phyloP scores from a whole-genome alignment of 2,888 invertebrate species.

The Leptodirus hochenwartii region DNA sequence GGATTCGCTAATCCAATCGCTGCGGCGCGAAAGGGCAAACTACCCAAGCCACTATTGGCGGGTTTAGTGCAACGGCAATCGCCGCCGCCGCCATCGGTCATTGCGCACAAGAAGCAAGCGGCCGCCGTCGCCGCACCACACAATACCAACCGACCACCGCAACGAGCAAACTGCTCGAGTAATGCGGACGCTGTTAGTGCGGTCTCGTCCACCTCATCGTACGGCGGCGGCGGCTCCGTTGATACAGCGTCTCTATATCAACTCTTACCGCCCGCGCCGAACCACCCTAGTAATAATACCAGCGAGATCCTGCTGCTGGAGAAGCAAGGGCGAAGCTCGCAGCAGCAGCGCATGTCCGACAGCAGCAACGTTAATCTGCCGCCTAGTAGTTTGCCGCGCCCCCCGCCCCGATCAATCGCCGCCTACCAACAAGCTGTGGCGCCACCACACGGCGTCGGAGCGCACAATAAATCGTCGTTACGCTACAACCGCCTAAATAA shows the following conservation, averaged over 20 bases:
- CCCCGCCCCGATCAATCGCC: slow-evolving; percentile 26
- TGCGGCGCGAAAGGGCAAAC: slow-evolving; percentile 57
- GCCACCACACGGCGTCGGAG: slow-evolving; percentile 44
- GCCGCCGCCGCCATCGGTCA: slow-evolving; percentile 20
- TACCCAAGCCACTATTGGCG: slow-evolving; percentile 57
- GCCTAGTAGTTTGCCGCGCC: slow-evolving; percentile 13
- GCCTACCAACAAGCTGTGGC: slow-evolving; percentile 52
- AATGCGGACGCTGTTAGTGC: slow-evolving; percentile 28
- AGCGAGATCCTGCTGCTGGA: slow-evolving; percentile 55
- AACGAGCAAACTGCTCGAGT: slow-evolving; percentile 16
- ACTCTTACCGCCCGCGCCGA: no score
- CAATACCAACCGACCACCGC: slow-evolving; percentile 10
- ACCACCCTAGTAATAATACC: slow-evolving; percentile 31
- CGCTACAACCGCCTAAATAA: no score
- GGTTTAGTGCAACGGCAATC: slow-evolving; percentile 33
- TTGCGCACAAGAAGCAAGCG: slow-evolving; percentile 19
- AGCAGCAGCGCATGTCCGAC: slow-evolving; percentile 48
- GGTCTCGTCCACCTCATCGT: slow-evolving; percentile 17
- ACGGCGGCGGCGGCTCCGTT: neutral
- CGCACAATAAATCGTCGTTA: slow-evolving; percentile 16
- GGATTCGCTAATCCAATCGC: slow-evolving; percentile 60
- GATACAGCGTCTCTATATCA: no score
- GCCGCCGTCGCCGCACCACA: slow-evolving; percentile 15
- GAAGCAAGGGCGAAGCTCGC: slow-evolving; percentile 58
- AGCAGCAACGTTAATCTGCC: slow-evolving; percentile 17